Conservation (phyloP, 2,797 vertebrate genomes). For the Pteronotus mesoamericanus region DNA sequence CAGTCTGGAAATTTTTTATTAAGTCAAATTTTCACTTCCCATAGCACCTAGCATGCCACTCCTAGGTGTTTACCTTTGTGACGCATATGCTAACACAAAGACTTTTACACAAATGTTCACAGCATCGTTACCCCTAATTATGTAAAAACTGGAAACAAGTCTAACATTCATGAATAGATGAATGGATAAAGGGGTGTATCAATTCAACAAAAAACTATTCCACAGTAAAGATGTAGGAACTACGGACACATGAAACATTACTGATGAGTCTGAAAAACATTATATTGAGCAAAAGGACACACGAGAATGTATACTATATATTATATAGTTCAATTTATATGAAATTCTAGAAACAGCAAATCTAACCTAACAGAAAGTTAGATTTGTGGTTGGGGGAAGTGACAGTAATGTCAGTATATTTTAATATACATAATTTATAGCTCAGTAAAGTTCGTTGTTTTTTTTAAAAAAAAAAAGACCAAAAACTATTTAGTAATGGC, state of each 20-base stretch:
- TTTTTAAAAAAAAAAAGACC: background rate
- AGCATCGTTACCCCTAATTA: background rate
- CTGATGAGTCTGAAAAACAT: background rate
- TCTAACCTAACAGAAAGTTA: background rate
- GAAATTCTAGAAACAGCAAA: background rate
- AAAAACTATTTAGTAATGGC: background rate
- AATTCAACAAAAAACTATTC: background rate
- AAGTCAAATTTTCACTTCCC: background rate
- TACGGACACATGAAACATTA: background rate
- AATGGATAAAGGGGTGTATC: background rate
- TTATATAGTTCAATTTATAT: background rate
- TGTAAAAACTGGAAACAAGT: background rate
- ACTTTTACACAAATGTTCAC: background rate
- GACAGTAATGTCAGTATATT: background rate
- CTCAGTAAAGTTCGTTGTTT: background rate
- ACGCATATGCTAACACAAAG: background rate
- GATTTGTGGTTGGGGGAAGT: background rate
- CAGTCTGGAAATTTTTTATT: background rate
- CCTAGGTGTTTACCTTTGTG: background rate
- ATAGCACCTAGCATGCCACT: background rate
- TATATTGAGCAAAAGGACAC: background rate
- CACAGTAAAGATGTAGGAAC: slow-evolving; percentile 13
- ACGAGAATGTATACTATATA: background rate
- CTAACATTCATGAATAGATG: background rate
- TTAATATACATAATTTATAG: background rate